Evolutionary conservation across 2,888 invertebrate species (phyloP).

Genomic region (Epicampocera succincta): DNA sequence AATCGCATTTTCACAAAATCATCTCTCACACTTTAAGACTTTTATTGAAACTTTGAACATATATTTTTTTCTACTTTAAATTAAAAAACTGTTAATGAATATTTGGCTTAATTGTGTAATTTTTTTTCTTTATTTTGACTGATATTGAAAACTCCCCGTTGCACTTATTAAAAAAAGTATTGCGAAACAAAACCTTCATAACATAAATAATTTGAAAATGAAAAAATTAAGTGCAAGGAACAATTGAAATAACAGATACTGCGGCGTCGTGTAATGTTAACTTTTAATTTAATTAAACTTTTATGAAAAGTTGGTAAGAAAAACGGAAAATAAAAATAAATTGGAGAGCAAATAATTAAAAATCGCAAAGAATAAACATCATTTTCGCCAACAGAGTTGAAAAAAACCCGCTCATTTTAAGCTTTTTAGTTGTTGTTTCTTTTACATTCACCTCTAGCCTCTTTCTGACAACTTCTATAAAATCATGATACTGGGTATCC

Average conservation of each 20-base stretch:
- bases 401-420: neutral
- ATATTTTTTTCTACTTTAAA: too few relatives aligned
- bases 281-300: constrained; percentile 67
- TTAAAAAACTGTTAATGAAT: neutral
- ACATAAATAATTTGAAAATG: too few relatives aligned
- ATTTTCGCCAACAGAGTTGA: constrained; percentile 7
- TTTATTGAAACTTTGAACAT: too few relatives aligned
- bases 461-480: constrained; percentile 44
- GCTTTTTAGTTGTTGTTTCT: constrained; percentile 12
- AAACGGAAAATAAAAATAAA: constrained; percentile 19
- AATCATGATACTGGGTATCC: constrained; percentile 65
- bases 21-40: too few relatives aligned
- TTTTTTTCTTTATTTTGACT: constrained; percentile 5
- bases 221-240: too few relatives aligned
- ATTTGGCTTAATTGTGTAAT: constrained; percentile 17
- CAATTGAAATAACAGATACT: constrained; percentile 2
- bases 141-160: constrained; percentile 10
- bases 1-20: too few relatives aligned
- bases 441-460: neutral
- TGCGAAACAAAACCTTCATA: too few relatives aligned
- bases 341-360: constrained; percentile 12
- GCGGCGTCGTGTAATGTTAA: constrained; percentile 58
- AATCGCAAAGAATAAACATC: neutral
- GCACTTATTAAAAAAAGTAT: too few relatives aligned
- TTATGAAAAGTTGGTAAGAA: constrained; percentile 41